Conservation (phyloP, 2,113 vertebrate species). For the Calidris pugnax region DNA sequence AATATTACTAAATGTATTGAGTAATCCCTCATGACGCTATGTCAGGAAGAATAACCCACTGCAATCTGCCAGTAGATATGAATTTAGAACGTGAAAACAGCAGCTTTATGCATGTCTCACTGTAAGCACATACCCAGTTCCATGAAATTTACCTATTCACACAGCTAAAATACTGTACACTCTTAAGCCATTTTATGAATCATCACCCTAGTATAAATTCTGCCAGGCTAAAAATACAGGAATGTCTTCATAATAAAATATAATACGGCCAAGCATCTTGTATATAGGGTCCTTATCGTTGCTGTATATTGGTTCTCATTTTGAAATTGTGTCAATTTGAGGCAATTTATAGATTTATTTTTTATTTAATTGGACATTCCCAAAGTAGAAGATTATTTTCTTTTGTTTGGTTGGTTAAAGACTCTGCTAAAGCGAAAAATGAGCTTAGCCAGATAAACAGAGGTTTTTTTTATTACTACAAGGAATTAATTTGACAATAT, state of each 20-base stretch:
- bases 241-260: background rate
- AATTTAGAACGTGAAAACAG: background rate
- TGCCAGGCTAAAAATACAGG: background rate
- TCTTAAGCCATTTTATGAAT: background rate
- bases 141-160: background rate
- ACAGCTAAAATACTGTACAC: background rate
- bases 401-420: background rate
- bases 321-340: background rate
- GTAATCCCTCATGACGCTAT: background rate
- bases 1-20: background rate
- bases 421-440: conserved; percentile 11
- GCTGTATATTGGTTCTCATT: background rate
- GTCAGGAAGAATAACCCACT: background rate
- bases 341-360: background rate
- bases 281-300: background rate
- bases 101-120: background rate
- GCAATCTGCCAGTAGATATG: background rate
- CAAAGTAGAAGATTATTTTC: background rate
- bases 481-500: background rate
- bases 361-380: background rate
- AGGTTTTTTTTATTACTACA: background rate
- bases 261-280: background rate
- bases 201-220: background rate
- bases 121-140: background rate
- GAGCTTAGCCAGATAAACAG: background rate